Evolutionary conservation across 2,797 vertebrate genomes (phyloP).

Genomic region (Paedocypris micromegethes): DNA sequence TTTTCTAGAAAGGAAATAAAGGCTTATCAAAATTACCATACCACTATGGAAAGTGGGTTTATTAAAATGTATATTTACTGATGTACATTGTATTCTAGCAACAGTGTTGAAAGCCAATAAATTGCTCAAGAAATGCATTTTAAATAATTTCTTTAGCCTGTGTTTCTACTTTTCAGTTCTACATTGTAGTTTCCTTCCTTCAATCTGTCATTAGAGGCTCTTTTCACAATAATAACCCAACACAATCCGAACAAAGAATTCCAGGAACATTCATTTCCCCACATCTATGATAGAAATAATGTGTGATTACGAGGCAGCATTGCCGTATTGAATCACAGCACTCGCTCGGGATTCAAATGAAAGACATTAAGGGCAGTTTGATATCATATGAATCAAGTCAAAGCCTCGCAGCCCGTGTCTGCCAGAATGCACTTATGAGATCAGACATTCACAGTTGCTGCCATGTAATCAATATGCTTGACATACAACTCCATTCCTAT

Average conservation of each 20-base stretch:
- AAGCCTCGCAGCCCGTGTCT: neutral
- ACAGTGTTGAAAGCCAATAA: too few species aligned
- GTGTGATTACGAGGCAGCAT: neutral
- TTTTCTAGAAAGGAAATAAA: too few species aligned
- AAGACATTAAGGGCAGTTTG: neutral
- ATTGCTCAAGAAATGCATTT: too few species aligned
- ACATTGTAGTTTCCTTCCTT: too few species aligned
- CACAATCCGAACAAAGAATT: neutral
- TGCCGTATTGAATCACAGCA: neutral
- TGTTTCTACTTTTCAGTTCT: too few species aligned
- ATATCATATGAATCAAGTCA: conserved; percentile 1
- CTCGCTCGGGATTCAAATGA: neutral
- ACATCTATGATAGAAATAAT: neutral
- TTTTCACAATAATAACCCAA: neutral
- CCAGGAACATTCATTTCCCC: neutral
- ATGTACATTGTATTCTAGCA: too few species aligned
- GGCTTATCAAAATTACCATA: too few species aligned
- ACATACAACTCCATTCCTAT: conserved; percentile 18
- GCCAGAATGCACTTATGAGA: conserved; percentile 13
- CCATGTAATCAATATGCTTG: conserved; percentile 29
- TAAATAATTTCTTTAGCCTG: too few species aligned
- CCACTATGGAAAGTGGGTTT: too few species aligned
- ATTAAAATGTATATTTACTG: too few species aligned
- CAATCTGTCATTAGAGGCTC: too few species aligned
- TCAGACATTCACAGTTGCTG: conserved; percentile 28